Evolutionary conservation across 2,113 vertebrate species (phyloP), one percentile per base, ranked within the genome.

Genomic region (Recurvirostra avosetta): DNA sequence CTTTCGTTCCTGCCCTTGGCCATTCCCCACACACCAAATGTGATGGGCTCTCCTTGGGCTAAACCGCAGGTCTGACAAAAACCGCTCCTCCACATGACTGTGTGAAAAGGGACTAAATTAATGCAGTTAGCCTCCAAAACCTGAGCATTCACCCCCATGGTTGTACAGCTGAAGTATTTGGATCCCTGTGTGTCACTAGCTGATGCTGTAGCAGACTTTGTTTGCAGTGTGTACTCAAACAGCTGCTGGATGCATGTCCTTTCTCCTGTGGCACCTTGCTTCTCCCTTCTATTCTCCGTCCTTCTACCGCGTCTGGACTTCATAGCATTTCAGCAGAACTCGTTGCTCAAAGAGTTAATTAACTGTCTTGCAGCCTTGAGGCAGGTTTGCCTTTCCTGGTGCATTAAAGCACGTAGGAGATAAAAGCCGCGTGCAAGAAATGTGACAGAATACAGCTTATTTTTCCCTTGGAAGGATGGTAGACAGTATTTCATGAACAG

Each of bases 21-120:
- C 5, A 2, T 58, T 70, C 17, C 43, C 12, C n/a, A 8, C 7
- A 2, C n/a, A 8, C 32, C 0, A 1, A 53, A 15, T 25, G 30
- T 15, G 26, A 11, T 41, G 26, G 23, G 40, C 11, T 50, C 2
- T 85, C 56, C 43, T 53, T 61, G 20, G n/a, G 32, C 17, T 49
- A 53, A 70, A 55, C 32, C 10, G 15, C 30, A 36, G n/a, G 11
- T 58, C n/a, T 53, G 43, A 36, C n/a, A 56, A 34, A 66, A 58
- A 19, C 21, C 16, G 2, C 26, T 67, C 9, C 6, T 50, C 30
- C 1, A 1, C 7, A 2, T 4, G 22, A 5, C 14, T 19, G 8
- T 13, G 9, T 15, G 40, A 49, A 19, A 47, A 32, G 20, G 32
- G 25, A 56, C 41, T 40, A 27, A 56, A 72, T 13, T 4, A 43